These are phyloP conservation scores for Aphelenchoides fujianensis DNA, from an alignment of 1,140 invertebrate species.

Conservation along the genomic window DNA sequence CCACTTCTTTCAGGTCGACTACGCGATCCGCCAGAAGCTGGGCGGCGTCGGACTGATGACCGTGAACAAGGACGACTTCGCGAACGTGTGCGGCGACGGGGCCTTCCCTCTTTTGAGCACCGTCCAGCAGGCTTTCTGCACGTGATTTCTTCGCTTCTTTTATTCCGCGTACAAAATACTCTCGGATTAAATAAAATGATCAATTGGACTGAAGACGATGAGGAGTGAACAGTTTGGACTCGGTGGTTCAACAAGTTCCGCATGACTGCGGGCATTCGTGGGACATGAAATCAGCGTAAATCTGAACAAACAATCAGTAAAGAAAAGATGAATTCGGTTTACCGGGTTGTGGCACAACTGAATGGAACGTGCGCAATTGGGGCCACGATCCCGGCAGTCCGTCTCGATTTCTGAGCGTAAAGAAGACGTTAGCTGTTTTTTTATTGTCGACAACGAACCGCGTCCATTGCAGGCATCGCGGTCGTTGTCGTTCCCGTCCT, in stretches of 20 bases:
- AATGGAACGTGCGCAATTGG: neutral
- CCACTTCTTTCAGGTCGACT: too few species aligned
- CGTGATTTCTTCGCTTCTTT: too few species aligned
- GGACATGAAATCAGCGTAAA: too few species aligned
- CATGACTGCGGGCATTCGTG: too few species aligned
- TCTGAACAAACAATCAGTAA: too few species aligned
- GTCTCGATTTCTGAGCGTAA: neutral
- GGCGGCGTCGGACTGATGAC: slow-evolving; percentile 19
- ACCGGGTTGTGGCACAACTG: slow-evolving; percentile 10
- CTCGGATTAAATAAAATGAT: too few species aligned
- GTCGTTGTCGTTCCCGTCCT: neutral
- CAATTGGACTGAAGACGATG: too few species aligned
- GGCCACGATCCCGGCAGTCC: neutral
- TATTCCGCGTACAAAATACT: too few species aligned
- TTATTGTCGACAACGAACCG: neutral
- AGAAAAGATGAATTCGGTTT: too few species aligned
- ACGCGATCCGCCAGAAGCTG: slow-evolving; percentile 23
- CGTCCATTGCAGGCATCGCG: neutral
- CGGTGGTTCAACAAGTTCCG: too few species aligned
- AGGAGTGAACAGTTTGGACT: too few species aligned
- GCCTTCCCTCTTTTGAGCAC: slow-evolving; percentile 24
- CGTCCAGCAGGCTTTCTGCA: slow-evolving; percentile 13
- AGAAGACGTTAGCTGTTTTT: too few species aligned
- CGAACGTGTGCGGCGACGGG: slow-evolving; percentile 5
- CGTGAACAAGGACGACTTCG: slow-evolving; percentile 22